These are phyloP conservation scores for Abrostola tripartita DNA, from an alignment of 2,888 invertebrate genomes.

Conservation along the genomic window DNA sequence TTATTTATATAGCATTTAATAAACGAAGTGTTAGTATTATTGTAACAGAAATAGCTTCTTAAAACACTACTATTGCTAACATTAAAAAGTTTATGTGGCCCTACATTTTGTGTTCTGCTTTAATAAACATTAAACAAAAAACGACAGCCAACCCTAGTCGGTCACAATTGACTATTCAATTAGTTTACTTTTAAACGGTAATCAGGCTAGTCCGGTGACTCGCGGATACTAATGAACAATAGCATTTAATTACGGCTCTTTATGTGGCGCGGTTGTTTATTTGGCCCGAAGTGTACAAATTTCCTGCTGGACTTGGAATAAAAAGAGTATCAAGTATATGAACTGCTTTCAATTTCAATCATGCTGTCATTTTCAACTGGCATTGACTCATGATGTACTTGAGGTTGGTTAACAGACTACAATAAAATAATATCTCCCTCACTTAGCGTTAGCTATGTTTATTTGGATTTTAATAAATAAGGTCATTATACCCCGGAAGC, in stretches of 20 bases:
- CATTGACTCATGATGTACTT: background rate
- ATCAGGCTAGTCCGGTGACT: slow-evolving; percentile 24
- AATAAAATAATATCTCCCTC: too few relatives aligned
- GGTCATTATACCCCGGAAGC: too few relatives aligned
- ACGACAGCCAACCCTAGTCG: slow-evolving; percentile 18
- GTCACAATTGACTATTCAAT: slow-evolving; percentile 31
- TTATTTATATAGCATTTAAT: too few relatives aligned
- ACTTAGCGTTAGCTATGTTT: too few relatives aligned
- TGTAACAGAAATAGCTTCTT: too few relatives aligned
- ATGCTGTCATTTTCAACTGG: slow-evolving; percentile 1
- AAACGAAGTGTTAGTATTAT: too few relatives aligned
- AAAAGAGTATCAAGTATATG: background rate
- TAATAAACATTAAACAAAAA: background rate
- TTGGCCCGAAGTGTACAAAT: slow-evolving; percentile 5
- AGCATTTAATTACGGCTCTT: slow-evolving; percentile 32
- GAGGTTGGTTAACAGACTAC: background rate
- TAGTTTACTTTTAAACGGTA: slow-evolving; percentile 36
- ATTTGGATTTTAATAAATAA: too few relatives aligned
- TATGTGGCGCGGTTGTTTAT: slow-evolving; percentile 17
- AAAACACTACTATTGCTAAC: too few relatives aligned
- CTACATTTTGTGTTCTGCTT: too few relatives aligned
- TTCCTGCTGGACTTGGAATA: background rate
- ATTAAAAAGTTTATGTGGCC: too few relatives aligned
- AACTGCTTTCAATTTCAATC: slow-evolving; percentile 7
- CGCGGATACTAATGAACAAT: slow-evolving; percentile 20